Base-by-base conservation (phyloP, 2,888 invertebrate genomes). In the Reticulitermes lucifugus region DNA sequence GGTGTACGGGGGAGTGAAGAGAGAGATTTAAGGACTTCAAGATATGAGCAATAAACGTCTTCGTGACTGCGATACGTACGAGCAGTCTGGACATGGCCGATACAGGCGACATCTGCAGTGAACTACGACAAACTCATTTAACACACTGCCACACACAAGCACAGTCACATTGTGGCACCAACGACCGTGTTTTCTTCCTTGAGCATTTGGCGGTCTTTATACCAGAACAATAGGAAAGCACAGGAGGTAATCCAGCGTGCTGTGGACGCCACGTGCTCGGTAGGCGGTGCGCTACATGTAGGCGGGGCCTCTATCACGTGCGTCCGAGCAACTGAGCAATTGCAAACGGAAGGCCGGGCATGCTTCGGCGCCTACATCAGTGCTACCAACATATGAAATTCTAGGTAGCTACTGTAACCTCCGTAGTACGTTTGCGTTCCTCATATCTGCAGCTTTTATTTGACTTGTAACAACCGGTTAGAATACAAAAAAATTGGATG, bases 131-230 rank as follows among this genome's bases (percentile, higher is more conserved):
- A 60, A 21, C 51, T 51, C 51, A 9, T 51, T 51, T 51, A 51
- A 60, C n/a, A n/a, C 1, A n/a, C 12, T 2, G 12, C 60, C 35
- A 35, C 35, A 35, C 35, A 35, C 35, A 35, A 35, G 3, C 35
- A 35, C 4, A 6, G 65, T 41, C 70, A 59, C 65, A 71, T 79
- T 80, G 84, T 59, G 41, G 35, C 43, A 71, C 77, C 82, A 70
- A 35, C 73, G 65, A 60, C 71, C 80, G 73, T 71, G 60, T 79
- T 80, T 84, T 84, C 80, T 79, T 86, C 83, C 86, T 79, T 84
- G 84, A 81, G 79, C 71, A 85, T 87, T 87, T 87, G 87, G 87
- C 87, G 87, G 87, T 87, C 87, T 87, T 87, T 86, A 51, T 86
- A 85, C 70, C 85, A 86, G 86, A 85, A 51, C 46, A 59, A 46